phyloP scores from a whole-genome alignment of 2,888 invertebrate species.

The Carterocephalus palaemon region DNA sequence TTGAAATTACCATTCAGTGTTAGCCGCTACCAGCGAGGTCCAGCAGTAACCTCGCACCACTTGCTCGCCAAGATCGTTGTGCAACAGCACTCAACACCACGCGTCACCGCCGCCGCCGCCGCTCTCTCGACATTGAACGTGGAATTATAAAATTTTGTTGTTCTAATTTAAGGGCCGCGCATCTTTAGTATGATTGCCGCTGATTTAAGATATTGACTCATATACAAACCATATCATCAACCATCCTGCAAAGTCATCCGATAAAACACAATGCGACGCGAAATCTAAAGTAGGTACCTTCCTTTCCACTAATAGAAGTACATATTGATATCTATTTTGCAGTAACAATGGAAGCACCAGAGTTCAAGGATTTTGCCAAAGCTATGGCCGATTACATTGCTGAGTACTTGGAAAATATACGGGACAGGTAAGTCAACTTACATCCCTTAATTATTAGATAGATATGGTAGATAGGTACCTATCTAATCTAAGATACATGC shows the following conservation, averaged over 20 bases:
- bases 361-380: constrained; percentile 92
- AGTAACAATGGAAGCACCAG: constrained; percentile 86
- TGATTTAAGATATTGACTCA: too few species aligned
- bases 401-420: constrained; percentile 94
- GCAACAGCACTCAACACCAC: constrained; percentile 34
- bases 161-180: constrained; percentile 5
- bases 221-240: too few species aligned
- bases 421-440: constrained; percentile 84
- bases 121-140: constrained; percentile 74
- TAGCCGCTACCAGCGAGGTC: constrained; percentile 47
- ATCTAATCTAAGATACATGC: too few species aligned
- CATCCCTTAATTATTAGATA: too few species aligned
- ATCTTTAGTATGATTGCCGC: too few species aligned
- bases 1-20: constrained; percentile 5
- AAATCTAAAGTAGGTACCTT: too few species aligned
- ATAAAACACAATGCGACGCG: too few species aligned
- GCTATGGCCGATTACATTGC: constrained; percentile 97
- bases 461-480: too few species aligned
- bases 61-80: constrained; percentile 42
- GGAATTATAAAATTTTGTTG: constrained; percentile 40
- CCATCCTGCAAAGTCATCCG: too few species aligned
- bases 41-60: constrained; percentile 71
- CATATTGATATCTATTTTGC: constrained; percentile 36
- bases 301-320: too few species aligned
- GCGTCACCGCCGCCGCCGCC: too few species aligned